Conservation (phyloP, 2,888 invertebrate species). For the Zootermopsis nevadensis region DNA sequence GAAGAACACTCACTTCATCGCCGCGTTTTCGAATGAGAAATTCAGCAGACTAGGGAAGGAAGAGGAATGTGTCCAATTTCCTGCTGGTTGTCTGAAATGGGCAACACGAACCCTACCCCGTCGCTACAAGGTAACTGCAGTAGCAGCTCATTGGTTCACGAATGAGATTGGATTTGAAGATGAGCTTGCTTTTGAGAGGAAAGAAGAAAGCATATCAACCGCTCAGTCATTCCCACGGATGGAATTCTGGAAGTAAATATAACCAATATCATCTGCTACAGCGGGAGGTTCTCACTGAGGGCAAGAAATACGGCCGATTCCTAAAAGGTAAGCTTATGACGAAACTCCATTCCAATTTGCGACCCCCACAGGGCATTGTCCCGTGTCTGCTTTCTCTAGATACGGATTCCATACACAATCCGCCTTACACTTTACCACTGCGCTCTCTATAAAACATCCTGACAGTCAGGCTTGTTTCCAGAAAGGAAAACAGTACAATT, state of each 20-base stretch:
- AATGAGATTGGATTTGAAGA: slow-evolving; percentile 15
- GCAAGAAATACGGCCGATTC: not conserved
- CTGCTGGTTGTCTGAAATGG: slow-evolving; percentile 22
- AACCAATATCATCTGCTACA: not conserved
- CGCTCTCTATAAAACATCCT: no score
- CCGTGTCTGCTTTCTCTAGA: no score
- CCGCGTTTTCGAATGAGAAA: not conserved
- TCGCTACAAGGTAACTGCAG: not conserved
- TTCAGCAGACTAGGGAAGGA: not conserved
- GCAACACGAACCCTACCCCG: not conserved
- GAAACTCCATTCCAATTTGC: not conserved
- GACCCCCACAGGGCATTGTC: not conserved
- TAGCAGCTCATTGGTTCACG: not conserved
- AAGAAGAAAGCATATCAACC: no score
- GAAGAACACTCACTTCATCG: not conserved
- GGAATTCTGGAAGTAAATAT: not conserved
- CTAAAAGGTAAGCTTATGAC: not conserved
- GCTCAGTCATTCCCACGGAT: not conserved
- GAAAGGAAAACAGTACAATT: not conserved
- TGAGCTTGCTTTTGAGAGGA: not conserved
- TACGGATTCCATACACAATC: not conserved
- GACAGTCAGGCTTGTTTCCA: not conserved
- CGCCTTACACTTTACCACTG: not conserved
- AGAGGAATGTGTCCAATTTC: slow-evolving; percentile 25
- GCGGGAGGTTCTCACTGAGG: not conserved